Evolutionary conservation across 2,113 vertebrate species (phyloP), one percentile per base, ranked within the genome.

Genomic region (Neodontobutis hainanensis): DNA sequence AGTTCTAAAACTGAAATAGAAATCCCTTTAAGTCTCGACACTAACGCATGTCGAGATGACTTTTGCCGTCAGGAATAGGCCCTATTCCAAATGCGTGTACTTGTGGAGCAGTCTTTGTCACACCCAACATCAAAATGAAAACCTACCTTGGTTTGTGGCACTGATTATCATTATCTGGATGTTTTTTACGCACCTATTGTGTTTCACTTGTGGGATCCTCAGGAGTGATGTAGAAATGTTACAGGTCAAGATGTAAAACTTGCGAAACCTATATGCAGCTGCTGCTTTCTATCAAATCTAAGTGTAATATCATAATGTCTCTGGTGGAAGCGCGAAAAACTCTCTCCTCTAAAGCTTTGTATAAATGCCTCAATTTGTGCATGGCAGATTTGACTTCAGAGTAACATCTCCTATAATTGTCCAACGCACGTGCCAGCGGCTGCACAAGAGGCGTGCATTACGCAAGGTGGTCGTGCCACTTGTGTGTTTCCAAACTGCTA

Each of bases 401-500:
- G 6, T 59, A 8, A n/a, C 19, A 64, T 61, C 8, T 63, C 44
- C 58, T 49, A 63, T 9, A 62, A 45, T 11, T 43, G 42, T 46
- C 52, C 59, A 49, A 10, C 49, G 58, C 70, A 55, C 62, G 56
- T 48, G 63, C 69, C 61, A 73, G 49, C 38, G 45, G 78, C 55
- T 64, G 43, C 73, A 75, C 45, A 74, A 35, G 47, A 81, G 73
- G 36, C 59, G 15, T 52, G 65, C 68, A 68, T 81, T 80, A 80
- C 67, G 43, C 73, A 82, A 86, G 80, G 81, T 77, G 82, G 61
- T 58, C 64, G 71, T 68, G 64, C 81, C 85, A 88, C 88, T 90
- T 88, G 81, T 86, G 81, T 71, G 84, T 80, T 67, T 79, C 62
- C 77, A 88, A 85, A 84, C 77, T 78, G 70, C 62, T 78, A 75